Percentiles rank a stretch among this genome's conserved stretches.
phyloP scores from a whole-genome alignment of 2,113 vertebrate species.

The Labrus mixtus region DNA sequence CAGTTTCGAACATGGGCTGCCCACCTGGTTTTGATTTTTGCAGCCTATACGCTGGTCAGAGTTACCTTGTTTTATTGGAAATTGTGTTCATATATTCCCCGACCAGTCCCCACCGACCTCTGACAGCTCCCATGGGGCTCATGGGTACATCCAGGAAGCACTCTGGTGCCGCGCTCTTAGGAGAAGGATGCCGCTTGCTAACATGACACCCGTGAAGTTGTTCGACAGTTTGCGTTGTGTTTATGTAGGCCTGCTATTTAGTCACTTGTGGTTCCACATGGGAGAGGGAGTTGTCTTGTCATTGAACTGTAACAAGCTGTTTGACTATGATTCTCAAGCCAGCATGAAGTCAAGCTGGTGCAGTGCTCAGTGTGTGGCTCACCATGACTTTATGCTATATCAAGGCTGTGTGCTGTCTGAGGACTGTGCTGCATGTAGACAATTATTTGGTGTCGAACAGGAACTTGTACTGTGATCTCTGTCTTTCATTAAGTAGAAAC shows the following conservation, averaged over 20 bases:
- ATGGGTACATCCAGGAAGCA: slow-evolving; percentile 74
- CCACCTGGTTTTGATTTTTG: slow-evolving; percentile 87
- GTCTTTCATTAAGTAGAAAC: background rate
- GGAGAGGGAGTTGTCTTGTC: slow-evolving; percentile 36
- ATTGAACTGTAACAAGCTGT: slow-evolving; percentile 54
- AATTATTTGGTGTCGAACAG: background rate
- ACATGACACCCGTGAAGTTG: slow-evolving; percentile 36
- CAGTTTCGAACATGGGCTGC: slow-evolving; percentile 80
- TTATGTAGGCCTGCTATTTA: slow-evolving; percentile 41
- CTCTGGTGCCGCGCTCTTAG: background rate
- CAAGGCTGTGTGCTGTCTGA: background rate
- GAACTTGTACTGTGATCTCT: background rate
- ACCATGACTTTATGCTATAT: slow-evolving; percentile 5
- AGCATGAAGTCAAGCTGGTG: background rate
- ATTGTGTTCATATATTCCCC: slow-evolving; percentile 85
- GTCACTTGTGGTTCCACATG: slow-evolving; percentile 31
- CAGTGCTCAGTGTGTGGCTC: background rate
- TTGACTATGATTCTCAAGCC: slow-evolving; percentile 7
- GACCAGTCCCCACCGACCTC: slow-evolving; percentile 80
- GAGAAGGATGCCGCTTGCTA: slow-evolving; percentile 19
- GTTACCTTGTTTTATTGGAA: slow-evolving; percentile 88
- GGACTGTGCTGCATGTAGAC: background rate
- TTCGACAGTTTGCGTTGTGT: slow-evolving; percentile 23
- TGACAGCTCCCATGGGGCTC: slow-evolving; percentile 83
- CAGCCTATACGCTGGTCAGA: slow-evolving; percentile 76